Evolutionary conservation across 2,888 invertebrate genomes (phyloP), one percentile per base, ranked within the genome.

Genomic region (Spodoptera littoralis): DNA sequence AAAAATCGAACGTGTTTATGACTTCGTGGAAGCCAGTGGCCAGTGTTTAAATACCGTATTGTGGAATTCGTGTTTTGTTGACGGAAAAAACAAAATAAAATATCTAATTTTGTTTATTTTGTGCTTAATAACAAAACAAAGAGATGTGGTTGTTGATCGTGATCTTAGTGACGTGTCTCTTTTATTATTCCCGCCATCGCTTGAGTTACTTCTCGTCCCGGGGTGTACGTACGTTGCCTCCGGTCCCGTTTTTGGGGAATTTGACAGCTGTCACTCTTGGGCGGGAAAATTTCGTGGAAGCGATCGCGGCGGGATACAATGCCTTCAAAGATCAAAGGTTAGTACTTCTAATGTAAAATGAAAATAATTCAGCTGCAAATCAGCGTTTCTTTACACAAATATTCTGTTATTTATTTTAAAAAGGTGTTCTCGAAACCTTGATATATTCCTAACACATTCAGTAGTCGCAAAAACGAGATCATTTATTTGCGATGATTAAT

Each of bases 241-340:
- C 90, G 3, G 70, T 84, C 42, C 90, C 90, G 48, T 84, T 92
- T 64, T 72, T 91, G 49, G 91, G 91, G 48, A 90, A 90, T 79
- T 73, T 91, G 84, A 86, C 87, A 77, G 85, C 87, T 77, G 87
- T 88, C 76, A 88, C 90, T 50, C 80, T 89, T 36, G 88, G 88
- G 51, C 78, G 81, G 70, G 88, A 89, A 72, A 90, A 90, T 76
- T 89, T 90, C 49, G 90, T 90, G 61, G 88, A 90, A 60, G 84
- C 88, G 12, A 88, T 90, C 62, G 88, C 84, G 47, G 81, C 83
- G 58, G 90, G 90, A 63, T 90, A 90, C 66, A 82, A 85, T 60
- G 83, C 85, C 42, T 90, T 90, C 73, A 85, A 82, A 73, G 84
- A 86, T 78, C 86, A 90, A 81, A 89, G 90, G 90, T 89, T 73